Evolutionary conservation across 2,888 invertebrate genomes (phyloP).

Genomic region (Tachina fera): DNA sequence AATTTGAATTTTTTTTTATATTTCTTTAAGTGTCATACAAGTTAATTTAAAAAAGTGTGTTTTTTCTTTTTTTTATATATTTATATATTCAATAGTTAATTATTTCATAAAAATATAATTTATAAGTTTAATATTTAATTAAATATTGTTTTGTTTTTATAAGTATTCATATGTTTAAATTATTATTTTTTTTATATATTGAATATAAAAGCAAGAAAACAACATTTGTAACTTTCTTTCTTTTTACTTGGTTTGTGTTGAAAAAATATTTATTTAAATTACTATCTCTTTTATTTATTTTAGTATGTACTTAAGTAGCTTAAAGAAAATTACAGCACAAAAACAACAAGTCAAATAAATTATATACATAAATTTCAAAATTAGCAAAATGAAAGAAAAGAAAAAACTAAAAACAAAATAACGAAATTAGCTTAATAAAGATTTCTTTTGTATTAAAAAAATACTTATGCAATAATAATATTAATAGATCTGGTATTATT

Average conservation of each 20-base stretch:
- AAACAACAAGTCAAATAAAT: constrained; percentile 59
- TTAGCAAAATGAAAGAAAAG: not conserved
- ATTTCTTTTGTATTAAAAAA: not conserved
- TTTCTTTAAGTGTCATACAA: constrained; percentile 50
- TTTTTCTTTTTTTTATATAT: constrained; percentile 29
- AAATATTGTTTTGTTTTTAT: constrained; percentile 30
- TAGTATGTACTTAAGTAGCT: constrained; percentile 55
- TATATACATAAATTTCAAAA: constrained; percentile 27
- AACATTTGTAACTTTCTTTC: constrained; percentile 36
- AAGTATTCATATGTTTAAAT: constrained; percentile 13
- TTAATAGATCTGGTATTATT: not conserved
- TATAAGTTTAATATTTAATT: constrained; percentile 34
- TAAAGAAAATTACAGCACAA: constrained; percentile 63
- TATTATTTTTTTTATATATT: constrained; percentile 26
- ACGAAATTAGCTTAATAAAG: constrained; percentile 11
- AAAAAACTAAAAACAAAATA: constrained; percentile 39
- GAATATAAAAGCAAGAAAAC: constrained; percentile 60
- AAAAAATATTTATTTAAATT: constrained; percentile 24
- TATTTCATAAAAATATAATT: constrained; percentile 60
- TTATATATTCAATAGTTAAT: constrained; percentile 16
- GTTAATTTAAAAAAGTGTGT: constrained; percentile 40
- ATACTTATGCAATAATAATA: not conserved
- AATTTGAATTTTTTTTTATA: constrained; percentile 7
- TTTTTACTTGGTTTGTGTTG: constrained; percentile 18
- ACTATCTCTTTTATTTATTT: constrained; percentile 19